These are phyloP conservation scores for Molossus alvarezi DNA, from an alignment of 2,797 vertebrate species.

Conservation along the genomic window DNA sequence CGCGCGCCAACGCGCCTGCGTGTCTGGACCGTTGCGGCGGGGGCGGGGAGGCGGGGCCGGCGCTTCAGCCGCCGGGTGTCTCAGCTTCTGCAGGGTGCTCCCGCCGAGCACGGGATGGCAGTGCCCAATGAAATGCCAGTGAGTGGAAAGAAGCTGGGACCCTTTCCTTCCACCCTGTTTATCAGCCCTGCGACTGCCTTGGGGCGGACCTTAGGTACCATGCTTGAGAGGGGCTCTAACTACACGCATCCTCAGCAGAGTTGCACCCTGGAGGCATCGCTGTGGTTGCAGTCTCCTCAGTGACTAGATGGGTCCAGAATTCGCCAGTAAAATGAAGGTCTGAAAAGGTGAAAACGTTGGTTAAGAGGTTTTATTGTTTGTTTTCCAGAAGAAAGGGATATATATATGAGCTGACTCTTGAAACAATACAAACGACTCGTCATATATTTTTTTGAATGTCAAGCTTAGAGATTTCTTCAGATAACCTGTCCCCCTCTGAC, in stretches of 20 bases:
- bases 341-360: neutral
- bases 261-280: neutral
- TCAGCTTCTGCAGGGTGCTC: fast-evolving
- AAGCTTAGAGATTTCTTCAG: neutral
- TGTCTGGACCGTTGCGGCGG: neutral
- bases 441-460: neutral
- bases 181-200: neutral
- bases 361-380: neutral
- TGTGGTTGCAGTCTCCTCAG: neutral
- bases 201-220: neutral
- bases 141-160: neutral
- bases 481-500: neutral
- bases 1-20: slow-evolving; percentile 77
- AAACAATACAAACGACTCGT: neutral
- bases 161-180: no score
- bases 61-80: fast-evolving
- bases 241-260: neutral
- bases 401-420: no score
- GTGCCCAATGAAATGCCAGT: fast-evolving
- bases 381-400: neutral
- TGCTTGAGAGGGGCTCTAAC: no score
- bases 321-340: neutral
- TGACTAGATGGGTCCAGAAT: neutral
- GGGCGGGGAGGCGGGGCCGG: neutral
- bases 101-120: fast-evolving